Conservation (phyloP, 2,888 invertebrate species). For the Chydorus sphaericus region DNA sequence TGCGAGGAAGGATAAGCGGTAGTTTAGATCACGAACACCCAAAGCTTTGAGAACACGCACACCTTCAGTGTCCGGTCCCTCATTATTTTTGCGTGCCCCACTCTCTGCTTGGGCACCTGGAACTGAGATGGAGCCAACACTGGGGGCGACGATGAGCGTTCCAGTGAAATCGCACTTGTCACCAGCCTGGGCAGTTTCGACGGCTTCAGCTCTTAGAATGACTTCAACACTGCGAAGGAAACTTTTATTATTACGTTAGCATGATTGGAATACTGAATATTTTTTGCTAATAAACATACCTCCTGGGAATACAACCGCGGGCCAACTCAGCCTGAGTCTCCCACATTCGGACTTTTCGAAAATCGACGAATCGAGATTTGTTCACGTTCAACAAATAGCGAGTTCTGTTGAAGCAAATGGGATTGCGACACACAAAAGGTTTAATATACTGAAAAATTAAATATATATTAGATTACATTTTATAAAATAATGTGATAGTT, state of each 20-base stretch:
- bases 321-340: conserved; percentile 96
- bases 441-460: conserved; percentile 54
- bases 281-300: conserved; percentile 30
- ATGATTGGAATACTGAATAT: background rate
- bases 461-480: conserved; percentile 14
- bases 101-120: conserved; percentile 78
- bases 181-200: conserved; percentile 85
- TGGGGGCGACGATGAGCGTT: conserved; percentile 91
- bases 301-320: conserved; percentile 88
- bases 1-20: conserved; percentile 82
- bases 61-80: conserved; percentile 57
- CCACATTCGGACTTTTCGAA: conserved; percentile 94
- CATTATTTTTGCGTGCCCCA: conserved; percentile 52
- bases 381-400: conserved; percentile 83
- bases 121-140: conserved; percentile 69
- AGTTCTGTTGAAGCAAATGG: conserved; percentile 81
- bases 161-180: conserved; percentile 84
- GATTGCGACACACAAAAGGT: conserved; percentile 92
- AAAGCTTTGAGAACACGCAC: conserved; percentile 71
- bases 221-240: conserved; percentile 55
- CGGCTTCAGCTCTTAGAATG: conserved; percentile 84
- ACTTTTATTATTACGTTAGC: too few relatives aligned
- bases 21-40: conserved; percentile 71
- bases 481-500: background rate
- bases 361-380: conserved; percentile 90